Conservation (phyloP, 1,140 invertebrate species). For the Megalopta genalis region DNA sequence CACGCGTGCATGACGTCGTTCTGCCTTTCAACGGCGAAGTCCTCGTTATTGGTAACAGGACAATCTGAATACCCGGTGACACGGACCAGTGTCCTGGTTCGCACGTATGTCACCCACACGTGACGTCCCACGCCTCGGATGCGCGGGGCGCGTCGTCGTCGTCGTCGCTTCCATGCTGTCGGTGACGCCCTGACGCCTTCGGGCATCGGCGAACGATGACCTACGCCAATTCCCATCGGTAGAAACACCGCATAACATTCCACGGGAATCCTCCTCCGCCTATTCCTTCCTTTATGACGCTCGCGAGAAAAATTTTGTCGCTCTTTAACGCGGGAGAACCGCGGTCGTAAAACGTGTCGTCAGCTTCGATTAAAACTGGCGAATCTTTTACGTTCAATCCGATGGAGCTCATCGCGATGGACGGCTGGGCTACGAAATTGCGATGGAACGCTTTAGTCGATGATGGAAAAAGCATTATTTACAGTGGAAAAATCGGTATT, state of each 20-base stretch:
- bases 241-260: background rate
- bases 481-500: too few species aligned
- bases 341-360: too few species aligned
- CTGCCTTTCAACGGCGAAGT: conserved; percentile 42
- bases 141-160: background rate
- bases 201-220: conserved; percentile 6
- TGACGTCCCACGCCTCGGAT: conserved; percentile 41
- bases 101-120: conserved; percentile 54
- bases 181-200: background rate
- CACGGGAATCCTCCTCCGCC: background rate
- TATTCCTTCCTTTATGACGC: too few species aligned
- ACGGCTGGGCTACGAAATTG: too few species aligned
- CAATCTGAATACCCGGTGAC: conserved; percentile 55
- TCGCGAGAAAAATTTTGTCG: too few species aligned
- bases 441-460: too few species aligned
- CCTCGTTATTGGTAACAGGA: conserved; percentile 50
- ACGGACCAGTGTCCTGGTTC: conserved; percentile 52
- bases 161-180: conserved; percentile 23
- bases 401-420: too few species aligned
- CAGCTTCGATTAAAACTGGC: too few species aligned
- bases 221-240: conserved; percentile 14
- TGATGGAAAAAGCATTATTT: too few species aligned
- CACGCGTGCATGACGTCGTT: conserved; percentile 41
- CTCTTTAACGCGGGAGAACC: too few species aligned
- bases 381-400: too few species aligned